Percentiles rank a stretch among this genome's conserved stretches.
Conservation (phyloP, 2,113 vertebrate species). For the Plectropomus leopardus region DNA sequence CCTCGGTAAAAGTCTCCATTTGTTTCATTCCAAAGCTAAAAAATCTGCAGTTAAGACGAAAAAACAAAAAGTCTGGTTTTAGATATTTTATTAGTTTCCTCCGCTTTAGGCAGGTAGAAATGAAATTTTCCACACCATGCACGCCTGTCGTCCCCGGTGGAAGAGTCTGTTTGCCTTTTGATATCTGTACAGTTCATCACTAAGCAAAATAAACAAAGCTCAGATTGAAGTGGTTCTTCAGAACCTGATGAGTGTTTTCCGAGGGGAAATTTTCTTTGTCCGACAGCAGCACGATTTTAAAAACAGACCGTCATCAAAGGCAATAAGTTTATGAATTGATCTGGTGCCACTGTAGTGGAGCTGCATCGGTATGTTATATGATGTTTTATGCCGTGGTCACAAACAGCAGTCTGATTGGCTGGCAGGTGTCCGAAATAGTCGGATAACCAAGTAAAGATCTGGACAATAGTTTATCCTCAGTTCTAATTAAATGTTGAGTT, state of each 20-base stretch:
- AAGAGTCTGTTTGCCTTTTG: constrained; percentile 3
- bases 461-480: too few relatives aligned
- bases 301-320: not conserved
- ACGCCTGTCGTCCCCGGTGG: not conserved
- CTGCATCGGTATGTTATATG: too few relatives aligned
- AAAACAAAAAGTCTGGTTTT: not conserved
- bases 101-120: not conserved
- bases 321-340: not conserved
- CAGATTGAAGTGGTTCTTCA: constrained; percentile 5
- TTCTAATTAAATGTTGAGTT: too few relatives aligned
- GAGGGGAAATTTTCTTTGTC: constrained; percentile 27
- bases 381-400: too few relatives aligned
- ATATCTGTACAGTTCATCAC: constrained; percentile 18
- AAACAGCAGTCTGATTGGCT: too few relatives aligned
- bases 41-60: not conserved
- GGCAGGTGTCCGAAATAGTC: too few relatives aligned
- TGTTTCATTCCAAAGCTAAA: not conserved
- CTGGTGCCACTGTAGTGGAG: not conserved
- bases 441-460: too few relatives aligned
- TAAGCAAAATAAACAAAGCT: not conserved
- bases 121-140: not conserved
- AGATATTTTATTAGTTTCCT: constrained; percentile 14
- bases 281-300: not conserved
- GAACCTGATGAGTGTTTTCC: not conserved
- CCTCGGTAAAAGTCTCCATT: not conserved